phyloP scores from a whole-genome alignment of 2,888 invertebrate species.

The Plebejus argus region DNA sequence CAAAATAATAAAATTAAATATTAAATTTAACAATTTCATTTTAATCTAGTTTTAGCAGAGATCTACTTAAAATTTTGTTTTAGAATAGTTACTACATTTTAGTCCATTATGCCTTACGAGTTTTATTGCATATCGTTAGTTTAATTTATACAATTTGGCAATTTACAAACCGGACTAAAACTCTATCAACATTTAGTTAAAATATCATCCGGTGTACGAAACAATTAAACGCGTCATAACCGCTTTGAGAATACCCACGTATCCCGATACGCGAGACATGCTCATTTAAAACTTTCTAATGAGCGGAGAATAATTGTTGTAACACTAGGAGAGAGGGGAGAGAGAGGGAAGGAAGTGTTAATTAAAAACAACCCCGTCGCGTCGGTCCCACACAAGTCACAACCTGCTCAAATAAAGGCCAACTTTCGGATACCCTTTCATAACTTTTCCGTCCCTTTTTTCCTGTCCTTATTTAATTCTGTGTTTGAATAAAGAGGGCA shows the following conservation, averaged over 20 bases:
- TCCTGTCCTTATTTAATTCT: conserved; percentile 28
- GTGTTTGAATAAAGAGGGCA: conserved; percentile 13
- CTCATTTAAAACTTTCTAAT: conserved; percentile 64
- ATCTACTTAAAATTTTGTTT: no score
- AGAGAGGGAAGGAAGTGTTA: conserved; percentile 66
- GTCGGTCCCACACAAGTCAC: conserved; percentile 68
- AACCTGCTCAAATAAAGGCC: conserved; percentile 57
- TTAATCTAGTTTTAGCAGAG: no score
- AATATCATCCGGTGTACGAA: neutral
- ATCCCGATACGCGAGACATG: neutral
- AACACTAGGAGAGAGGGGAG: conserved; percentile 75
- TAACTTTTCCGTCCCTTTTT: conserved; percentile 29
- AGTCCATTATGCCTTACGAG: no score
- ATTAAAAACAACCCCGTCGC: conserved; percentile 74
- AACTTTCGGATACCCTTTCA: conserved; percentile 31
- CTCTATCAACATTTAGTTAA: no score
- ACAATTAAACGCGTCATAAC: neutral
- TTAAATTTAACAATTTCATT: no score
- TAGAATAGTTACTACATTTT: no score
- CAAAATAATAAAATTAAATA: no score
- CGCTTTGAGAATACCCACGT: neutral
- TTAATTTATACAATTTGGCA: no score
- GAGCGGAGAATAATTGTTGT: conserved; percentile 76
- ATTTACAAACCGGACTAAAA: no score
- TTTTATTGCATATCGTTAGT: no score